A percentile compares a stretch with the other conserved stretches of the same genome.
These are phyloP conservation scores for Parus major DNA, from an alignment of 2,113 vertebrate genomes.

Conservation along the genomic window DNA sequence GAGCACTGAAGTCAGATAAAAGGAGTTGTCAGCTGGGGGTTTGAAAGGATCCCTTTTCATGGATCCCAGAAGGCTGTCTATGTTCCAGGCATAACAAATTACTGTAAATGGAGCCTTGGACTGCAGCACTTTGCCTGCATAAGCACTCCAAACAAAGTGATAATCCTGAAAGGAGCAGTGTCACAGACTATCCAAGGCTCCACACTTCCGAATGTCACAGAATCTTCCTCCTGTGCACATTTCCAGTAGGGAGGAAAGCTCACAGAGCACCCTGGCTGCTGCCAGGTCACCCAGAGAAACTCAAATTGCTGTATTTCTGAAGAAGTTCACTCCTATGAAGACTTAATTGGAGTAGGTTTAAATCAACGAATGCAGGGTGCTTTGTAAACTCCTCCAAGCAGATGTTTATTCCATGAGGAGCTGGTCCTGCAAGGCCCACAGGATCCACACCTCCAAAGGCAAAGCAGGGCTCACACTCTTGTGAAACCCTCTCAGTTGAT, in stretches of 20 bases:
- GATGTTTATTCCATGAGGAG: neutral
- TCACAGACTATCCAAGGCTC: neutral
- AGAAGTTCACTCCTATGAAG: neutral
- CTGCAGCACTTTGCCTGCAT: neutral
- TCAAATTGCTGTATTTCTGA: neutral
- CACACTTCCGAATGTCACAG: rapidly evolving
- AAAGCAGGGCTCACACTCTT: neutral
- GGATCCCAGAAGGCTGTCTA: neutral
- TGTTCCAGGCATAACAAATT: neutral
- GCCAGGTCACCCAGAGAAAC: rapidly evolving
- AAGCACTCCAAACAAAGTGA: neutral
- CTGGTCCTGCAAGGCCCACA: neutral
- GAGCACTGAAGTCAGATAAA: neutral
- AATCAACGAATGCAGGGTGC: neutral
- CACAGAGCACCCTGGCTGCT: neutral
- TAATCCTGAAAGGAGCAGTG: neutral
- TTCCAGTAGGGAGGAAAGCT: neutral
- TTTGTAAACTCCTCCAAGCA: neutral
- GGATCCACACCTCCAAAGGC: neutral
- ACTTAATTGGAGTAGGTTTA: neutral
- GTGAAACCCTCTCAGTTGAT: neutral
- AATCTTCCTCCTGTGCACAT: neutral
- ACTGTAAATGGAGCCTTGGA: neutral
- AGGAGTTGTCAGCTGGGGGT: neutral
- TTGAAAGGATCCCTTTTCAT: neutral